Conservation (phyloP, 2,797 vertebrate genomes). For the Apodemus agrarius region DNA sequence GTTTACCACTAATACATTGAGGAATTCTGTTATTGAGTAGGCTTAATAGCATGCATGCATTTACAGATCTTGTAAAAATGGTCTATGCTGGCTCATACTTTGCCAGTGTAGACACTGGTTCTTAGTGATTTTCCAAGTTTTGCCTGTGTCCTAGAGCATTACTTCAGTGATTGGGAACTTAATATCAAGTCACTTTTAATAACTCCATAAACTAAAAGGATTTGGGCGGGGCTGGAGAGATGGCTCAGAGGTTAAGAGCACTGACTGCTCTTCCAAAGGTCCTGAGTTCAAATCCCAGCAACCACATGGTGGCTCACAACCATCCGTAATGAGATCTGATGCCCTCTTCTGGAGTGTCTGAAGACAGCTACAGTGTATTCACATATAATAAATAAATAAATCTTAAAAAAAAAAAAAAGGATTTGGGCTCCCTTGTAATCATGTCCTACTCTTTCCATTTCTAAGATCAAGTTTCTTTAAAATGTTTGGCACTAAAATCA, state of each 20-base stretch:
- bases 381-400: too few relatives aligned
- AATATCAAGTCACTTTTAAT: neutral
- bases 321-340: too few relatives aligned
- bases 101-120: neutral
- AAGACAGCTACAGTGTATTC: too few relatives aligned
- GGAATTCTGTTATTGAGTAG: neutral
- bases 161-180: conserved; percentile 5
- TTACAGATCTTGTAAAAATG: neutral
- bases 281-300: too few relatives aligned
- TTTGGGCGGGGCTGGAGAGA: too few relatives aligned
- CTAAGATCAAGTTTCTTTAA: neutral
- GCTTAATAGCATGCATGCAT: neutral
- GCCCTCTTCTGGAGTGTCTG: too few relatives aligned
- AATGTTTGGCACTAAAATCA: neutral
- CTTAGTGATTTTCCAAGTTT: neutral
- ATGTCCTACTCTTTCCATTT: neutral
- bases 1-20: neutral
- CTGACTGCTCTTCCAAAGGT: too few relatives aligned
- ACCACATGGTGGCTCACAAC: too few relatives aligned
- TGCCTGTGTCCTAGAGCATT: neutral
- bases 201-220: neutral
- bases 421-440: conserved; percentile 26
- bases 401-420: too few relatives aligned
- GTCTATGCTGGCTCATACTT: neutral
- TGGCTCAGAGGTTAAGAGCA: too few relatives aligned